Base-by-base conservation (phyloP, 2,113 vertebrate genomes). In the Labeo catla region DNA sequence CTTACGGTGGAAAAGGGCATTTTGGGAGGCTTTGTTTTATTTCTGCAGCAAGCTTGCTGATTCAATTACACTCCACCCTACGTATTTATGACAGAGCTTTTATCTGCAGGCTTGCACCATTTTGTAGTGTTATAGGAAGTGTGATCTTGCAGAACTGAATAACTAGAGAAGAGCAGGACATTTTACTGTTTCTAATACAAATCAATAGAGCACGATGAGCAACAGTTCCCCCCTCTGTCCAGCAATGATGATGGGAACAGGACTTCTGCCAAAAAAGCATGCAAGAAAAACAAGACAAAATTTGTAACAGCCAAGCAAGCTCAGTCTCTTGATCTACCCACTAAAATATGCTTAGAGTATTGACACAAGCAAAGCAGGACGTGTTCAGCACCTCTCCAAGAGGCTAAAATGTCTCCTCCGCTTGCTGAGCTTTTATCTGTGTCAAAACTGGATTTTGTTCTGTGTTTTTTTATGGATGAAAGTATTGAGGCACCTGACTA, bases 41-140 rank as follows among this genome's bases (percentile, higher is more conserved):
- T 84, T 84, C 85, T 87, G 87, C 78, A 28, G 83, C 81, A 88
- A 84, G 66, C 86, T 83, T 86, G 83, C 89, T 86, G 85, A 92
- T 91, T 93, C 85, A 91, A 91, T 93, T 91, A 92, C 91, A 91
- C 89, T 83, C 83, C 89, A 84, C 86, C 89, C 91, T 88, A 76
- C 89, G 87, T 54, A 15, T 39, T 45, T 72, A 43, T 45, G 39
- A 72, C 16, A 45, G 6, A 49, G 34, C 11, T 12, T 39, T 23
- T 16, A 15, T 78, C 57, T 50, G 76, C 63, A 34, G 76, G 61
- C 61, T 39, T 23, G 19, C 5, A 73, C 36, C 19, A 45, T 45
- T 45, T 45, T 45, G 70, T 21, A 45, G 70, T 45, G 39, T n/a
- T 45, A 6, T 16, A 45, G 68, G 36, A 73, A 45, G 68, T 43